Evolutionary conservation across 2,797 vertebrate species (phyloP), one percentile per base, ranked within the genome.

Genomic region (Pteronotus mesoamericanus): DNA sequence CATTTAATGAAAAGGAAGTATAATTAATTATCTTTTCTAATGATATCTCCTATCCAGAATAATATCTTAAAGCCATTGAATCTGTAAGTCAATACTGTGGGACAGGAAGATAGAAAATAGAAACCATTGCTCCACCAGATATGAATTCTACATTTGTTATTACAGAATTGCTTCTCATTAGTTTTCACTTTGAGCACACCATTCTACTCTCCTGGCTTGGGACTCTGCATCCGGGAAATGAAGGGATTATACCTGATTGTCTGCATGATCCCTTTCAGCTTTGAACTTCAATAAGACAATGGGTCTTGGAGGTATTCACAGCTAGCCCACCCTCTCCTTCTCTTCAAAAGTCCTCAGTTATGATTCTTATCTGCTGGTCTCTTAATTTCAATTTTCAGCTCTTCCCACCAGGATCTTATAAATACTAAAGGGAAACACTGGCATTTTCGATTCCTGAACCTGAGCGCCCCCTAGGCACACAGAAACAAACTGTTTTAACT

Each of bases 401-500:
- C 2, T 85, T 46, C 19, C n/a, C 14, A 72, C 39, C 14, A 32
- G 2, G 42, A 19, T 59, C 74, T 64, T 19, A 77, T 53, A 72
- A 93, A 82, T 53, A 42, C 22, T 46, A 10, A 64, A 80, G 21
- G 22, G n/a, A 86, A 66, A 6, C 0, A 42, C 26, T 51, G 85
- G 82, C 8, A 18, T 86, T 82, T 78, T 74, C 80, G 96, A 94
- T 48, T 79, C 93, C 94, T 82, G 87, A 89, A 11, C 89, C 89
- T 16, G 77, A 97, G 97, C 92, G 57, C 96, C 95, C 97, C 80
- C 93, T 97, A 94, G 91, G 61, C 69, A 75, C 86, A 48, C 42
- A 71, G 44, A 92, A 86, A 15, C 59, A 59, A 96, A 95, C 29
- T 87, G 71, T 66, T 55, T 6, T 18, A 61, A 37, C 11, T 66